Base-by-base conservation (phyloP, 2,113 vertebrate species). In the Circaetus cinerascens region DNA sequence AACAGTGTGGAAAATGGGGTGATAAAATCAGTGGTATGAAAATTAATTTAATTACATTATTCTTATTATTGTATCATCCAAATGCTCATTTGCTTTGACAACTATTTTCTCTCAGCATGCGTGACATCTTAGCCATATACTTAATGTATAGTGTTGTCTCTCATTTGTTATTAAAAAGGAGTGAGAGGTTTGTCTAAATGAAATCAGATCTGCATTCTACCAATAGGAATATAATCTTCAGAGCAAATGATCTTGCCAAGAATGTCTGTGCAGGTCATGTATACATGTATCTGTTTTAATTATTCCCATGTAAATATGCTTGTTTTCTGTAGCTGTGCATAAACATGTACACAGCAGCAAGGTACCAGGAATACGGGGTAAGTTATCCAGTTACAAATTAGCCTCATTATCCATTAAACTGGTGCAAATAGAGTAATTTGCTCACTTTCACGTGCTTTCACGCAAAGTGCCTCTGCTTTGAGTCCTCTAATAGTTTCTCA, bases 21-120 rank as follows among this genome's bases (percentile, higher is more conserved):
- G 91, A 96, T 96, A 95, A 94, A 95, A 95, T 95, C 90, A 94
- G 76, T 41, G 30, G 45, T 69, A 95, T 80, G 75, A 93, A 94
- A 95, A 96, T 81, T 41, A 88, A 86, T 84, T 95, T 95, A 97
- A 96, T 92, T 94, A 92, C 91, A 95, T 86, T 94, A 86, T 93
- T 90, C 72, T 85, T 95, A 96, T 93, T 80, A 57, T 91, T 95
- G 73, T 93, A 93, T 92, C 75, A 96, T 67, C 68, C 76, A 68
- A 93, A 93, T 57, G 68, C 50, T 95, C 74, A 94, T 97, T 97
- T 95, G 86, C 86, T 94, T 86, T 87, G 73, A 94, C 79, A 97
- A 93, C 3, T 12, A 91, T 75, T 93, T 93, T 80, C 17, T 27
- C 86, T 79, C 84, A 60, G 68, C 36, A 9, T 80, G 73, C 62